Percentiles rank a stretch among this genome's conserved stretches.
These are phyloP conservation scores for Bufo gargarizans DNA, from an alignment of 2,113 vertebrate species.

Conservation along the genomic window DNA sequence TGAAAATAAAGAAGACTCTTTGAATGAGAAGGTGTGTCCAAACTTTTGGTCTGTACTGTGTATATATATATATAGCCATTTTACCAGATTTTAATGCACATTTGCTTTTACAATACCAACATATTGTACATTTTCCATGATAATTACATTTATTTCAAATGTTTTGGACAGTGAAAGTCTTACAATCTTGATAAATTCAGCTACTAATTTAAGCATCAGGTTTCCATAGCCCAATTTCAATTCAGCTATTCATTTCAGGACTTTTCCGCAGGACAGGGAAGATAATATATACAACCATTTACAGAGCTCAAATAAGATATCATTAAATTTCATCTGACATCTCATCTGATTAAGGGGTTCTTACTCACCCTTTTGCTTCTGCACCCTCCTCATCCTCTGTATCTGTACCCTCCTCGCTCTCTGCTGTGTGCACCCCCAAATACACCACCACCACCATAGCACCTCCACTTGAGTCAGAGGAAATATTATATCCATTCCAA, in stretches of 20 bases:
- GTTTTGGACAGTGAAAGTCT: constrained; percentile 20
- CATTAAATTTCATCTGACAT: constrained; percentile 33
- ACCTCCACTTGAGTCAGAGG: no score
- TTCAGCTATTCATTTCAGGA: constrained; percentile 17
- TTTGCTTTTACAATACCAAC: background rate
- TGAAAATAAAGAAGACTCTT: no score
- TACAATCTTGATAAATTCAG: constrained; percentile 1
- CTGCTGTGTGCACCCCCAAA: no score
- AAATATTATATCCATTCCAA: no score
- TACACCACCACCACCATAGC: no score
- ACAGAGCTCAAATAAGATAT: background rate
- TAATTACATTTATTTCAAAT: background rate
- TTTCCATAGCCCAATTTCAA: constrained; percentile 27
- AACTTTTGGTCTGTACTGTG: background rate
- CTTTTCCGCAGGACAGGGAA: background rate
- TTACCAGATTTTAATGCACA: background rate
- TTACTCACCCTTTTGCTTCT: no score
- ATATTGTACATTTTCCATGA: background rate
- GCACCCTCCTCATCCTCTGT: no score
- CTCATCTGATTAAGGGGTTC: no score
- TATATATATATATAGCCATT: background rate
- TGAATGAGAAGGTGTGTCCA: no score
- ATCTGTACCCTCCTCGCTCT: no score
- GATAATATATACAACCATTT: constrained; percentile 21
- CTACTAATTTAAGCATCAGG: constrained; percentile 29